phyloP scores from a whole-genome alignment of 2,888 invertebrate genomes.

The Dryadula phaetusa region DNA sequence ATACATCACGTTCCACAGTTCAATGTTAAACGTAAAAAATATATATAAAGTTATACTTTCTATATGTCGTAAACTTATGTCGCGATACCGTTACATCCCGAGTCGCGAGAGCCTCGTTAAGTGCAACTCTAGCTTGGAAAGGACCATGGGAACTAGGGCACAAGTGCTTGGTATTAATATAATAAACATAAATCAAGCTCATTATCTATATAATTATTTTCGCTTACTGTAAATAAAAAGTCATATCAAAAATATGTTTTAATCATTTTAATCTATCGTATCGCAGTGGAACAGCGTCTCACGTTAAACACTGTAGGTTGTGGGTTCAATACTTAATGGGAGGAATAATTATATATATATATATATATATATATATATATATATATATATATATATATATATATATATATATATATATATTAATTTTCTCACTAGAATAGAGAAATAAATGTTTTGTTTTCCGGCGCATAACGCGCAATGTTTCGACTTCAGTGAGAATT shows the following conservation, averaged over 20 bases:
- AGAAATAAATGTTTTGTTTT: too few species aligned
- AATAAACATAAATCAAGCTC: constrained; percentile 15
- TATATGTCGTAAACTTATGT: constrained; percentile 17
- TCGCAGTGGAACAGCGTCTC: too few species aligned
- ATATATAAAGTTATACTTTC: constrained; percentile 12
- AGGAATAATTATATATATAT: too few species aligned
- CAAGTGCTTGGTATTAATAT: constrained; percentile 24
- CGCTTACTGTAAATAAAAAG: background rate
- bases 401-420: too few species aligned
- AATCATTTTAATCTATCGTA: too few species aligned
- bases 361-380: too few species aligned
- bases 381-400: too few species aligned
- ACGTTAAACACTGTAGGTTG: too few species aligned
- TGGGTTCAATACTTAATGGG: too few species aligned
- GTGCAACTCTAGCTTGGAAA: constrained; percentile 41
- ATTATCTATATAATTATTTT: constrained; percentile 12
- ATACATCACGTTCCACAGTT: background rate
- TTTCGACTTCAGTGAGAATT: too few species aligned
- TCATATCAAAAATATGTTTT: background rate
- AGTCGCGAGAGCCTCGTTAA: constrained; percentile 35
- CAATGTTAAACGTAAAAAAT: background rate
- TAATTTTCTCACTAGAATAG: too few species aligned
- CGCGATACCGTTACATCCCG: constrained; percentile 34
- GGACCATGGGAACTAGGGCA: constrained; percentile 42
- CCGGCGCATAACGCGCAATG: too few species aligned